Evolutionary conservation across 2,797 vertebrate genomes (phyloP).

Genomic region (Gastrophryne carolinensis): DNA sequence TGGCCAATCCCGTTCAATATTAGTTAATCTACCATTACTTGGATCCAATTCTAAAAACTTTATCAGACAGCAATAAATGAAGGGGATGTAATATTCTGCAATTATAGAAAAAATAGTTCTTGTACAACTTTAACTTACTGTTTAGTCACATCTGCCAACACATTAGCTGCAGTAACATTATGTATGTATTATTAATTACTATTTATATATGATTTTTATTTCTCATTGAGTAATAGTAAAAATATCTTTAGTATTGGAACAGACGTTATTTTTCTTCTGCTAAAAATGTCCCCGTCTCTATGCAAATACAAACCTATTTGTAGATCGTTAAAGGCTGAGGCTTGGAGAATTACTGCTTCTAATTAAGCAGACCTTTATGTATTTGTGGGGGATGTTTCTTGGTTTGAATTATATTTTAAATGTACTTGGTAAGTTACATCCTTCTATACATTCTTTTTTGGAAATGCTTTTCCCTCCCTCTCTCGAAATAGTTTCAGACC

Average conservation of each 20-base stretch:
- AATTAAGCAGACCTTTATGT: conserved; percentile 46
- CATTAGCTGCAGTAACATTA: neutral
- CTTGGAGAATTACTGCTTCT: conserved; percentile 44
- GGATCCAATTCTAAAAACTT: too few species aligned
- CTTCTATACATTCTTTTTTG: conserved; percentile 38
- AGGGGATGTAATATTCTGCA: too few species aligned
- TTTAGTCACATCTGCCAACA: neutral
- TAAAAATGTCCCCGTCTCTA: conserved; percentile 47
- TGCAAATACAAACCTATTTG: conserved; percentile 50
- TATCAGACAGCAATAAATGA: too few species aligned
- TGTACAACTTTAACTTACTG: neutral
- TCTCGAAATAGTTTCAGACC: conserved; percentile 68
- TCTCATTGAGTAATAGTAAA: conserved; percentile 44
- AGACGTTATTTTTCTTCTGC: conserved; percentile 49
- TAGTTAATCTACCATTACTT: too few species aligned
- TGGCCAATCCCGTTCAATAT: too few species aligned
- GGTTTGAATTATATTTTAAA: conserved; percentile 37
- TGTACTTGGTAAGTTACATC: conserved; percentile 34
- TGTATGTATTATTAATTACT: conserved; percentile 8
- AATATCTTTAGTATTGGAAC: conserved; percentile 39
- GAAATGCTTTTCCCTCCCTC: conserved; percentile 14
- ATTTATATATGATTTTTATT: conserved; percentile 30
- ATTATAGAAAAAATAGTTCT: too few species aligned
- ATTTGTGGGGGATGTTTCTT: conserved; percentile 41
- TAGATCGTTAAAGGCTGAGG: conserved; percentile 25